Evolutionary conservation across 1,140 invertebrate species (phyloP), one percentile per base, ranked within the genome.

Genomic region (Fopius arisanus): DNA sequence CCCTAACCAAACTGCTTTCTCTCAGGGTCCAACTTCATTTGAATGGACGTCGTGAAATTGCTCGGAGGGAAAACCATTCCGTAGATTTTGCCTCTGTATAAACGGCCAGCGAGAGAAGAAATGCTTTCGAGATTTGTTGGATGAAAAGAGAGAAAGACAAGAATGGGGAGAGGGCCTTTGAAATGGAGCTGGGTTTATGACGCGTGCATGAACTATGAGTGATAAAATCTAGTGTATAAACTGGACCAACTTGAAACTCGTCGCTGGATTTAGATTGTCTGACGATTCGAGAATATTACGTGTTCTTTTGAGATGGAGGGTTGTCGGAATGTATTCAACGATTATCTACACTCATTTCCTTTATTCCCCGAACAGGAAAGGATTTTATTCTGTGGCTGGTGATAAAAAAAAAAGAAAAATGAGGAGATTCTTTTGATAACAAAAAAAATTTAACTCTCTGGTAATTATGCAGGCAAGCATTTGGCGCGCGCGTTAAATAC

Each of bases 151-250:
- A 70, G 29, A 74, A 28, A 65, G n/a, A n/a, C n/a, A n/a, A n/a
- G 23, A 62, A 62, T 12, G 10, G 16, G 51, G 33, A 63, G 67
- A 74, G 70, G 23, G 43, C 65, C 72, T 80, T 77, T 73, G 74
- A 78, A 78, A 79, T 74, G 77, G 75, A 79, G 73, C 74, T 72
- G 43, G 73, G 75, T 81, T 81, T 81, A 79, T 76, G 78, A 81
- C 70, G 76, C 77, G 77, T 76, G 79, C 74, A 73, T 79, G 75
- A 80, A 80, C 73, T 80, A 80, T 75, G 75, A 51, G 68, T 71
- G 75, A 78, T 81, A 73, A 73, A 73, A 73, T 73, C 51, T 59
- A 4, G 51, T 66, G 62, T 37, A 41, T 31, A 67, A 67, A 54
- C 48, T 28, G 19, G 43, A 31, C 65, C 19, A 12, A 37, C 51